Base-by-base conservation (phyloP, 2,888 invertebrate genomes). In the Cephalotes varians region DNA sequence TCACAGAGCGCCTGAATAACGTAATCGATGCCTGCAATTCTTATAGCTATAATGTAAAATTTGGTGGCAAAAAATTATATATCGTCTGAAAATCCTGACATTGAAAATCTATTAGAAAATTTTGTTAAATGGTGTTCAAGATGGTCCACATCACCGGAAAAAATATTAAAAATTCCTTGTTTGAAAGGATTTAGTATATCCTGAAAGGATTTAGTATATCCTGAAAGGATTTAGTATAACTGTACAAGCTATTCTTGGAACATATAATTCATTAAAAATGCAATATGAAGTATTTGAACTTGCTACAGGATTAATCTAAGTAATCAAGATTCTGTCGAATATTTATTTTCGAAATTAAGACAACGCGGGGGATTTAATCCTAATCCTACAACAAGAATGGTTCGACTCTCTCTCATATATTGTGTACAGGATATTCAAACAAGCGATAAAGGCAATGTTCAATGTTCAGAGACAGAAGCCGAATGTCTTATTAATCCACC, bases 271-370 rank as follows among this genome's bases (percentile, higher is more conserved):
- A 9, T 10, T 40, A 40, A 40, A 40, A 40, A 9, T 40, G 10
- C 10, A 40, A 40, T 9, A 40, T 40, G 10, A 40, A 40, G 9
- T 1, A 9, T 60, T 62, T 37, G 37, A 62, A 62, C 21, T 62
- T 37, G 37, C 62, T 4, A 56, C 25, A 12, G 62, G 62, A 1
- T 62, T 31, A n/a, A n/a, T n/a, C n/a, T n/a, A 5, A 31, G 31
- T 25, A 60, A 60, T 1, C 56, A 56, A 2, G 56, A 56, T 28
- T 56, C 56, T 1, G 37, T 62, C 1, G 21, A 62, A 62, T 37
- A 60, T n/a, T 60, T 60, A 34, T 69, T 69, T 18, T 69, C 69
- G 1, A 69, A 51, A 37, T 34, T 69, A 51, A 69, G 34, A n/a
- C n/a, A n/a, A n/a, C n/a, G 49, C 2, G 31, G 34, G 12, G 51